Base-by-base conservation (phyloP, 2,113 vertebrate species). In the Aegypius monachus region DNA sequence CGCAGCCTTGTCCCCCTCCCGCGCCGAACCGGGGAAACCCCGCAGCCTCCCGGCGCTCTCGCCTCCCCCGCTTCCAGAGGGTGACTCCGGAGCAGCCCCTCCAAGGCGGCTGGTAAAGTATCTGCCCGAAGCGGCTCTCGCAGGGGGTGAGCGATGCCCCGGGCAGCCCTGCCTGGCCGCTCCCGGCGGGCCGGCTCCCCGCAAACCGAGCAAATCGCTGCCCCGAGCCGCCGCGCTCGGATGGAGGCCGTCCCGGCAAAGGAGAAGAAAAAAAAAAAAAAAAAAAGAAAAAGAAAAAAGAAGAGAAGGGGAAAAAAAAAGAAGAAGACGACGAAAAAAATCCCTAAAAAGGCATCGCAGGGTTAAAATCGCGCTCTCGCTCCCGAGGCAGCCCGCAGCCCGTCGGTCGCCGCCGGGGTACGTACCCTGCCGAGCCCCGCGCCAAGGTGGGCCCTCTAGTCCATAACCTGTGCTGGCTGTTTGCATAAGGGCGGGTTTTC, bases 381-480 rank as follows among this genome's bases (percentile, higher is more conserved):
- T 40, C 34, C 34, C 58, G 3, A 47, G 36, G 70, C 94, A 85
- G 73, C 68, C 61, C 20, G 21, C 13, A 75, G 43, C 36, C 71
- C 38, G 10, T 52, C 36, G 29, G 48, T 56, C 34, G 40, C 66
- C 42, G 27, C 67, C 43, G 43, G 32, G 23, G 52, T 94, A 96
- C 95, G 43, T 90, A 96, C 96, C 91, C 61, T 85, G 71, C 65
- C 38, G 58, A 96, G 82, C 80, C 86, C 95, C 79, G 66, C 75
- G 63, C 89, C 70, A 88, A 79, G 95, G 96, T 96, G 86, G 86
- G 96, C 19, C 16, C 43, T n/a, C n/a, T n/a, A n/a, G n/a, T n/a
- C n/a, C n/a, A n/a, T n/a, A n/a, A n/a, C n/a, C n/a, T n/a, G n/a
- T n/a, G n/a, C n/a, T n/a, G n/a, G n/a, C n/a, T n/a, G n/a, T n/a